Evolutionary conservation across 2,797 vertebrate genomes (phyloP).

Genomic region (Carapus acus): DNA sequence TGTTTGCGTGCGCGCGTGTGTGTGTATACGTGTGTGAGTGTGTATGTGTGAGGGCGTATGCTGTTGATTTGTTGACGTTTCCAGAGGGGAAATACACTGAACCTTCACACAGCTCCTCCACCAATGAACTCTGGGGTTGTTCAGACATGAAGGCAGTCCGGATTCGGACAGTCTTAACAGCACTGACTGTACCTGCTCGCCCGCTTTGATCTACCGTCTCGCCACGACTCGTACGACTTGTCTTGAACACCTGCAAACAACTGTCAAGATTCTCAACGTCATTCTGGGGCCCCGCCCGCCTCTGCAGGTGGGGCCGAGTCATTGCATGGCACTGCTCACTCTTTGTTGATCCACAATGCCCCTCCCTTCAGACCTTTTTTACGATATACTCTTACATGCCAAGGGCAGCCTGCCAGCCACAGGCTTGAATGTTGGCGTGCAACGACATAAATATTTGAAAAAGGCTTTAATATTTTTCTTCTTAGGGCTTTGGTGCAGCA

Average conservation of each 20-base stretch:
- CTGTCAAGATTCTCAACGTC: slow-evolving; percentile 34
- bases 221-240: slow-evolving; percentile 34
- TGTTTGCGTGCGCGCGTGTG: slow-evolving; percentile 2
- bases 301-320: slow-evolving; percentile 40
- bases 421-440: slow-evolving; percentile 30
- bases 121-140: slow-evolving; percentile 33
- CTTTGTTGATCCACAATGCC: slow-evolving; percentile 29
- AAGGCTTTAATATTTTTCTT: slow-evolving; percentile 41
- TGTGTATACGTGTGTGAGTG: slow-evolving; percentile 16
- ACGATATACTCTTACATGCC: slow-evolving; percentile 22
- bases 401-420: slow-evolving; percentile 33
- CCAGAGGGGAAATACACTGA: slow-evolving; percentile 55
- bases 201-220: slow-evolving; percentile 52
- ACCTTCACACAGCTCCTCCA: slow-evolving; percentile 46
- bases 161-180: slow-evolving; percentile 12
- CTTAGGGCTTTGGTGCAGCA: too few species aligned
- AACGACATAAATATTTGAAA: slow-evolving; percentile 52
- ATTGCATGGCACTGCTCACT: slow-evolving; percentile 39
- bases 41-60: slow-evolving; percentile 24
- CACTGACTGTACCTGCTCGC: slow-evolving; percentile 8
- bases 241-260: slow-evolving; percentile 55
- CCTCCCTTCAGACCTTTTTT: slow-evolving; percentile 13
- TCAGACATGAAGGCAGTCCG: slow-evolving; percentile 44
- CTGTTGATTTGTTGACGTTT: slow-evolving; percentile 60
- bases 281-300: too few species aligned